Evolutionary conservation across 2,797 vertebrate species (phyloP).

Genomic region (Buceros bicornis): DNA sequence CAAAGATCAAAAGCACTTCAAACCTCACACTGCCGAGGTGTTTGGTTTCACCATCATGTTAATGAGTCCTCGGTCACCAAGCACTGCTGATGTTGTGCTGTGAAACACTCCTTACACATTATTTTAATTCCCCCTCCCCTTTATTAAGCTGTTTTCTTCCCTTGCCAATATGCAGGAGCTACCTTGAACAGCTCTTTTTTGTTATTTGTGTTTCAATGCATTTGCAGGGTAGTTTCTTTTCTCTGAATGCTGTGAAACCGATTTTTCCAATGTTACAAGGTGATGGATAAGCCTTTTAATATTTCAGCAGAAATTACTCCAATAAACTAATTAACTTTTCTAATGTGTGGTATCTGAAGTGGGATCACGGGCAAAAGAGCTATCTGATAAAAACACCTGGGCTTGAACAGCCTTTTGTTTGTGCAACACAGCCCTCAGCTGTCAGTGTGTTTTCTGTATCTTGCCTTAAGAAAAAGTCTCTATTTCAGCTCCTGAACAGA

Average conservation of each 20-base stretch:
- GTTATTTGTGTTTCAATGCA: neutral
- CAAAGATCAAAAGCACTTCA: neutral
- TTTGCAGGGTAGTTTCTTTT: neutral
- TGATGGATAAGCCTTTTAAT: neutral
- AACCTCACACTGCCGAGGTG: neutral
- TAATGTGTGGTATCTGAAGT: neutral
- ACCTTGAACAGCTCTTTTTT: neutral
- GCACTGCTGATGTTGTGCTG: neutral
- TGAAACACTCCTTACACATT: neutral
- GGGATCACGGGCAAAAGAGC: neutral
- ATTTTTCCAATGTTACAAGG: neutral
- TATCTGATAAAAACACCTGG: neutral
- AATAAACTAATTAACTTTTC: neutral
- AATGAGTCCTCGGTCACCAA: neutral
- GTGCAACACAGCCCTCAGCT: neutral
- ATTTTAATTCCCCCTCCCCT: neutral
- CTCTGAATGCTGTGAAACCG: neutral
- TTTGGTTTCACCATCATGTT: neutral
- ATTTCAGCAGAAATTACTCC: constrained; percentile 9
- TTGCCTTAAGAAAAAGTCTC: neutral
- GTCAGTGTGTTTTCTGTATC: neutral
- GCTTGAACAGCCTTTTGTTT: neutral
- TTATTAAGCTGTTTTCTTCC: neutral
- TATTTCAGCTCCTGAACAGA: neutral
- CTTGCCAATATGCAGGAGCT: neutral